A percentile compares a stretch with the other conserved stretches of the same genome.
phyloP scores from a whole-genome alignment of 1,140 invertebrate genomes.

The Drosophila orena region DNA sequence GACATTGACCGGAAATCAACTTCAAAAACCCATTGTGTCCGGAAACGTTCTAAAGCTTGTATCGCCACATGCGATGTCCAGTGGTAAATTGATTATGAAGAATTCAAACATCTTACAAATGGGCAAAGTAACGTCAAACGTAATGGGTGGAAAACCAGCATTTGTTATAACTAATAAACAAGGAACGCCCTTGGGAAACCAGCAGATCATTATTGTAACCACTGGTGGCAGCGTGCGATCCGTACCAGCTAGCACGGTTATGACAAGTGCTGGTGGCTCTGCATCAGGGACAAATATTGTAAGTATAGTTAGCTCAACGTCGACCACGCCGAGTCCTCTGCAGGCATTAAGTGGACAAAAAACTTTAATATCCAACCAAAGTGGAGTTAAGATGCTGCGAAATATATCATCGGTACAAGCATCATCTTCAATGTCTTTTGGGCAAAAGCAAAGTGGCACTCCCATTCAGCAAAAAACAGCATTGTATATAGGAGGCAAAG shows the following conservation, averaged over 20 bases:
- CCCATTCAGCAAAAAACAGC: constrained; percentile 86
- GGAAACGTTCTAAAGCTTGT: constrained; percentile 81
- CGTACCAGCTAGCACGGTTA: constrained; percentile 68
- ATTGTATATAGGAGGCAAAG: constrained; percentile 88
- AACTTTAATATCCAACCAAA: constrained; percentile 82
- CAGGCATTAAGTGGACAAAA: constrained; percentile 76
- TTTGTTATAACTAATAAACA: constrained; percentile 84
- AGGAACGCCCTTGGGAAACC: constrained; percentile 85
- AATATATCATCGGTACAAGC: constrained; percentile 81
- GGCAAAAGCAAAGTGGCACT: constrained; percentile 35
- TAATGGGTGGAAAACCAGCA: constrained; percentile 77
- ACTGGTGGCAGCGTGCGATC: constrained; percentile 88
- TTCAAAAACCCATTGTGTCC: constrained; percentile 67
- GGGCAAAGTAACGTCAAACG: constrained; percentile 85
- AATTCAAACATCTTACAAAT: constrained; percentile 90
- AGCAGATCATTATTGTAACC: constrained; percentile 90
- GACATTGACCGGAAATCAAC: constrained; percentile 25
- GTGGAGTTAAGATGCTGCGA: constrained; percentile 89
- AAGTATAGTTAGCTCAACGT: constrained; percentile 71
- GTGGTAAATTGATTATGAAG: constrained; percentile 88
- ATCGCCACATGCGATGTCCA: constrained; percentile 78
- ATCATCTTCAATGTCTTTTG: constrained; percentile 18
- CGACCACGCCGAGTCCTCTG: constrained; percentile 50
- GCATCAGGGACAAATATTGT: constrained; percentile 82
- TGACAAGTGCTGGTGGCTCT: constrained; percentile 86